Evolutionary conservation across 2,113 vertebrate genomes (phyloP).

Genomic region (Lethenteron camtschaticum): DNA sequence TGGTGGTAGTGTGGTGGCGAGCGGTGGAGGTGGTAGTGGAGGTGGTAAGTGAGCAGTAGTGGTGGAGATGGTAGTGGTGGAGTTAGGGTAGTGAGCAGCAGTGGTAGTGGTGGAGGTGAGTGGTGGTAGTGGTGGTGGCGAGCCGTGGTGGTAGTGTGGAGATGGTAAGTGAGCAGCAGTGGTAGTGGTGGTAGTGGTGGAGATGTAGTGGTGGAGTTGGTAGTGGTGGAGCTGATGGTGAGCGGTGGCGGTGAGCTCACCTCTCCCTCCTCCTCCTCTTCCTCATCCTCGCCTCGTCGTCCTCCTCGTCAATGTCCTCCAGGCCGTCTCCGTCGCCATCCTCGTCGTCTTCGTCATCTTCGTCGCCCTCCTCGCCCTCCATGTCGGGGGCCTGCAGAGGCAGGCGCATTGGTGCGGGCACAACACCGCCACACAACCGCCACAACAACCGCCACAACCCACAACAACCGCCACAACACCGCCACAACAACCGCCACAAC

Average conservation of each 20-base stretch:
- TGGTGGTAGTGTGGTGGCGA: neutral
- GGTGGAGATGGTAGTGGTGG: neutral
- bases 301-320: constrained; percentile 96
- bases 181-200: no score
- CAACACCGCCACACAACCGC: no score
- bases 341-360: constrained; percentile 81
- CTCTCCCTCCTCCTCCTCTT: constrained; percentile 51
- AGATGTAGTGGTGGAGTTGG: no score
- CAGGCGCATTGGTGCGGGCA: neutral
- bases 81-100: no score
- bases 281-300: constrained; percentile 82
- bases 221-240: no score
- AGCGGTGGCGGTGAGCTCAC: constrained; percentile 47
- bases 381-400: constrained; percentile 68
- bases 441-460: no score
- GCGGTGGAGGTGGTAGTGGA: constrained; percentile 14
- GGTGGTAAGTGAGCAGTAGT: constrained; percentile 14
- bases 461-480: no score
- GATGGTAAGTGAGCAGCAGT: neutral
- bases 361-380: constrained; percentile 92
- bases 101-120: neutral
- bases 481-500: no score
- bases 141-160: constrained; percentile 8
- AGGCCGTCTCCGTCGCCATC: constrained; percentile 71
- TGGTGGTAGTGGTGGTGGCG: constrained; percentile 4